Evolutionary conservation across 2,888 invertebrate genomes (phyloP).

Genomic region (Acronicta leporina): DNA sequence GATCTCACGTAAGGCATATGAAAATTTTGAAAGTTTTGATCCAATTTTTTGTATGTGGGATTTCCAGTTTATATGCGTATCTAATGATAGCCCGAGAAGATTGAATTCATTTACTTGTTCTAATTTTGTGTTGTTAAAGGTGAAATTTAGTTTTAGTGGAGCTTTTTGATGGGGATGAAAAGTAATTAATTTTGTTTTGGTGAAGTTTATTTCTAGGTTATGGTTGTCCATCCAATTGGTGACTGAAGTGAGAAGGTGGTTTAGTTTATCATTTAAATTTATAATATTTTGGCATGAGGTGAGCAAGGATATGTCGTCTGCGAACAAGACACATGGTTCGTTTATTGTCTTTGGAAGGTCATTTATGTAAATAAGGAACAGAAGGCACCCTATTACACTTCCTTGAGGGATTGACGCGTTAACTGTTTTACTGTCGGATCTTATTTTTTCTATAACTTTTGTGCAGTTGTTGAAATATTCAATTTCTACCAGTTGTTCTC

Average conservation of each 20-base stretch:
- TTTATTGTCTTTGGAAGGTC: slow-evolving; percentile 8
- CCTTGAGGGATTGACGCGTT: slow-evolving; percentile 2
- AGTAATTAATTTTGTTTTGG: slow-evolving; percentile 22
- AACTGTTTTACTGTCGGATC: slow-evolving; percentile 1
- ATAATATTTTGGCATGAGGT: background rate
- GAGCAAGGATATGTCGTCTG: slow-evolving; percentile 12
- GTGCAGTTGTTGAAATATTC: slow-evolving; percentile 4
- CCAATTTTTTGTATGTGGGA: background rate
- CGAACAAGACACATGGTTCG: slow-evolving; percentile 11
- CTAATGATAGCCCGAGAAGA: slow-evolving; percentile 1
- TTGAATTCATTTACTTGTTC: slow-evolving; percentile 10
- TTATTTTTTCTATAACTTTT: slow-evolving; percentile 8
- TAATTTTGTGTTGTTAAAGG: slow-evolving; percentile 2
- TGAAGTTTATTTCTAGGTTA: slow-evolving; percentile 19
- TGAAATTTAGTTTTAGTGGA: slow-evolving; percentile 4
- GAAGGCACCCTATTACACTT: slow-evolving; percentile 4
- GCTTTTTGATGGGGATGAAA: slow-evolving; percentile 10
- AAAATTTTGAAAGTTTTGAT: slow-evolving; percentile 1
- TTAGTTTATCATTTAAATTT: slow-evolving; percentile 10
- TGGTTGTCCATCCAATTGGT: slow-evolving; percentile 7
- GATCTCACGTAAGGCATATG: background rate
- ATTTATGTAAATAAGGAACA: slow-evolving; percentile 15
- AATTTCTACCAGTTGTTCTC: slow-evolving; percentile 6
- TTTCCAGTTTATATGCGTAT: background rate
- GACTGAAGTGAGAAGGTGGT: background rate